These are phyloP conservation scores for Epinephelus moara DNA, from an alignment of 2,113 vertebrate genomes.

Conservation along the genomic window DNA sequence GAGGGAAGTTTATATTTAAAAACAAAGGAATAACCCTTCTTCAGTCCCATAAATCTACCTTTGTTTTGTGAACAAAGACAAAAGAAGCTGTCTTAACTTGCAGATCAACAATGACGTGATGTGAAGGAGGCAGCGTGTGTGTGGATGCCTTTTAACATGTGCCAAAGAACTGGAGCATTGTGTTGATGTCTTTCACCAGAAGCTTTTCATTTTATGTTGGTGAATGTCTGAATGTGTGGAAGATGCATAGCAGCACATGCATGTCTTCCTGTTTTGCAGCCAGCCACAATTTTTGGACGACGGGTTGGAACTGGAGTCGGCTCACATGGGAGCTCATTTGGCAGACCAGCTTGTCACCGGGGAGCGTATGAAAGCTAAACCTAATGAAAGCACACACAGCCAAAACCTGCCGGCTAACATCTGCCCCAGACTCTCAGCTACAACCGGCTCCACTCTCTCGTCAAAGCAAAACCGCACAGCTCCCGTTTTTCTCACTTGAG, in stretches of 20 bases:
- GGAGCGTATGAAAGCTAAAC: slow-evolving; percentile 70
- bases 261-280: slow-evolving; percentile 51
- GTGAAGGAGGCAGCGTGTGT: background rate
- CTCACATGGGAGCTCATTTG: slow-evolving; percentile 82
- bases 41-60: slow-evolving; percentile 33
- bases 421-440: slow-evolving; percentile 63
- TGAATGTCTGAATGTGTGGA: slow-evolving; percentile 29
- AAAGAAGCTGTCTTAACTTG: slow-evolving; percentile 25
- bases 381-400: slow-evolving; percentile 76
- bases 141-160: slow-evolving; percentile 4
- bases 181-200: background rate
- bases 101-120: slow-evolving; percentile 29
- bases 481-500: slow-evolving; percentile 41
- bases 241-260: slow-evolving; percentile 55
- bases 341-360: slow-evolving; percentile 61
- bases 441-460: slow-evolving; percentile 42
- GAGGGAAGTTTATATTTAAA: slow-evolving; percentile 48
- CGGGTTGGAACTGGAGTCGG: slow-evolving; percentile 55
- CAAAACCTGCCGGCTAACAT: slow-evolving; percentile 69
- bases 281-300: slow-evolving; percentile 65
- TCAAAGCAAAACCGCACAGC: slow-evolving; percentile 48
- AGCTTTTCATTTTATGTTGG: slow-evolving; percentile 31
- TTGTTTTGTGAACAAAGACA: slow-evolving; percentile 42
- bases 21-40: slow-evolving; percentile 25
- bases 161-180: slow-evolving; percentile 13